Evolutionary conservation across 2,113 vertebrate genomes (phyloP).

Genomic region (Suncus etruscus): DNA sequence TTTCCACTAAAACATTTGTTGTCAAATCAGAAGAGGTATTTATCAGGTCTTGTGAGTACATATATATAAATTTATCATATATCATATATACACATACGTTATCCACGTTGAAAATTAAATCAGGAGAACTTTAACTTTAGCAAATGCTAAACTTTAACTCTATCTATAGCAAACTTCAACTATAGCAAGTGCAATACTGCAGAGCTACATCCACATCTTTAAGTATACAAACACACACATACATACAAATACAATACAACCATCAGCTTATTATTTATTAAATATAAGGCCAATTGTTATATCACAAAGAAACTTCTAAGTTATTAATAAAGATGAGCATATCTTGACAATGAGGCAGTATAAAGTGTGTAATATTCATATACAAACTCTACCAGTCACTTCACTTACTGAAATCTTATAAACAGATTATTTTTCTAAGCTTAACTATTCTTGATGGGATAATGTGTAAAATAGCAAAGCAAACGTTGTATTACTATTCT

Average conservation of each 20-base stretch:
- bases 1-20: slow-evolving; percentile 13
- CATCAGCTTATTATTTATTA: not conserved
- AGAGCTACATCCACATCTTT: too few relatives aligned
- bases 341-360: not conserved
- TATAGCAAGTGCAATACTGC: too few relatives aligned
- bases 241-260: too few relatives aligned
- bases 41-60: too few relatives aligned
- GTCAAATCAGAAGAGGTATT: not conserved
- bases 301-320: not conserved
- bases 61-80: too few relatives aligned
- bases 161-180: too few relatives aligned
- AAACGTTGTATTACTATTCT: not conserved
- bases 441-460: not conserved
- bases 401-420: not conserved
- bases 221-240: too few relatives aligned
- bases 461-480: not conserved
- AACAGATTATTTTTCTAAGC: not conserved
- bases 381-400: not conserved
- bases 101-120: too few relatives aligned
- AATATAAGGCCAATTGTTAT: not conserved
- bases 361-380: not conserved
- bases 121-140: too few relatives aligned
- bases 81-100: too few relatives aligned
- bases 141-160: too few relatives aligned
- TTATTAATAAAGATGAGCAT: not conserved